Evolutionary conservation across 2,888 invertebrate species (phyloP), one percentile per base, ranked within the genome.

Genomic region (Drepana falcataria): DNA sequence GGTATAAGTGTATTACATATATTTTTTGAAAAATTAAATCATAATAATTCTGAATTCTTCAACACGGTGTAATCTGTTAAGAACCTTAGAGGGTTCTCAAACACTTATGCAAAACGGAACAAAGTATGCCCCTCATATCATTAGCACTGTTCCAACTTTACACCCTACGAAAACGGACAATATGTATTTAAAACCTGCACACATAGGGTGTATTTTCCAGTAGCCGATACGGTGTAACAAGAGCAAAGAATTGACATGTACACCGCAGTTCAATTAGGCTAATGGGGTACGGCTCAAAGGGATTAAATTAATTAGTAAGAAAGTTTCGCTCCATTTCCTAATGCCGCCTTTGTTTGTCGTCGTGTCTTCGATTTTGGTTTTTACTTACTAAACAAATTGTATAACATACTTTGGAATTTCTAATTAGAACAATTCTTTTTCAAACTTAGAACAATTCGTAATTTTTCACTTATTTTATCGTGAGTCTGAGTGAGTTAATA

Each of bases 261-360:
- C 88, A 87, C 87, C 88, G 81, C 89, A 87, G 86, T 90, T 90
- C 89, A 90, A 90, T 90, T 90, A 90, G 87, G 84, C 80, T 89
- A 90, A 90, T 90, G 88, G 90, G 85, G 77, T 80, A 83, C 81
- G 86, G 86, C 87, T 87, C 83, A 82, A 87, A 89, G 87, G 89
- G 89, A 90, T 90, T 88, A 87, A 87, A 88, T 90, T 89, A 90
- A 90, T 90, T 90, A 89, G 88, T 85, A 87, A 87, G 87, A 88
- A 90, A 89, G 85, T 90, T 89, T 82, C 75, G 82, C 82, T 85
- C 75, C 80, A 77, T 85, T 87, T 81, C 77, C 77, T 77, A 74
- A 75, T 78, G 71, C 63, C 81, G 79, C 84, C 88, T 87, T 87
- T 89, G 85, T 90, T 89, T 87, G 84, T 75, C 66, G 65, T 66